Base-by-base conservation (phyloP, 2,113 vertebrate species). In the Silurus asotus region DNA sequence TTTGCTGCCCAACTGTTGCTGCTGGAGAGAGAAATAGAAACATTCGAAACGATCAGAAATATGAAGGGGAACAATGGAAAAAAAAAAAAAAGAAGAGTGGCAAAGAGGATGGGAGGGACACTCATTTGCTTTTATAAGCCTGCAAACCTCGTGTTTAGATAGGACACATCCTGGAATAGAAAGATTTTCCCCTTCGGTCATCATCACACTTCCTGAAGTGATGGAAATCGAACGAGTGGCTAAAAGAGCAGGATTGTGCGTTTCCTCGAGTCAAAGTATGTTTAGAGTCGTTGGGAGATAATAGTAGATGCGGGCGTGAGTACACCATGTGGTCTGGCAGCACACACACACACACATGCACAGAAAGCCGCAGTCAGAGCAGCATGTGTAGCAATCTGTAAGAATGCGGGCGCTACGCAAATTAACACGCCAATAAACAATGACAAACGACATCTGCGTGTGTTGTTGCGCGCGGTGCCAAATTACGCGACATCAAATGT, bases 1-100 rank as follows among this genome's bases (percentile, higher is more conserved):
- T 93, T 99, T 99, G 92, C 94, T 99, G 93, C 97, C 97, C 92
- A 99, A 93, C 90, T 96, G 96, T 96, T 98, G 95, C 67, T 89
- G 87, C 23, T 48, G 85, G 82, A 88, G 87, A 83, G 82, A 87
- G 53, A 86, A 77, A 83, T 74, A 20, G 67, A 78, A 84, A 5
- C 10, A 28, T 86, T 20, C 59, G 37, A 72, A 86, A 56, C 61
- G 65, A 78, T 23, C 19, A 25, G n/a, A 64, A 7, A 45, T 15
- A 51, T 25, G 17, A 37, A 37, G 51, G 4, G 48, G n/a, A 20
- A 49, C n/a, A 70, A 23, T 25, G n/a, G 56, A 45, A 55, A 61
- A 28, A 49, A 23, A 75, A 51, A 37, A 87, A 67, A 56, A 62
- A 92, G 89, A 75, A 76, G 76, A 0, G 84, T 37, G 56, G 37